Base-by-base conservation (phyloP, 2,113 vertebrate genomes). In the Semicossyphus pulcher region DNA sequence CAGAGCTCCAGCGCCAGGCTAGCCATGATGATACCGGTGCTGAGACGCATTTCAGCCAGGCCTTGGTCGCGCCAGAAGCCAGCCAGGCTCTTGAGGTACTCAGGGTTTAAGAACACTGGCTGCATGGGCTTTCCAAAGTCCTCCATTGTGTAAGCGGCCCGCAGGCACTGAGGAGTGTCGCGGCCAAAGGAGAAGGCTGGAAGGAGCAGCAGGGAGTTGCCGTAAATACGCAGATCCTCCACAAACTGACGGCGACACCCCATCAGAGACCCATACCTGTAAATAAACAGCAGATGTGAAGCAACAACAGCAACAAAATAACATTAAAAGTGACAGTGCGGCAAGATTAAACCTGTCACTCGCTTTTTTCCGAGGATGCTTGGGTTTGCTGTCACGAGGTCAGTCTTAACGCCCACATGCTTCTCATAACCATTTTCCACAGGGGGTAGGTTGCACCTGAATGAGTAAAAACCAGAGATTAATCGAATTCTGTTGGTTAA, bases 361-460 rank as follows among this genome's bases (percentile, higher is more conserved):
- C 90, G 98, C 97, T 95, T 97, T 5, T 95, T 88, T 0, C 84
- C 0, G 32, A 99, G 92, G 79, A 99, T 99, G 89, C 96, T 97
- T 0, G 97, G 97, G 75, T 98, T 99, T 60, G 97, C 92, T n/a
- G 97, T 99, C 76, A 98, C 97, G 2, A 99, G 93, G 79, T 94
- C 91, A 3, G 97, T 98, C 91, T 97, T 97, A 70, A 83, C 92
- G 65, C 97, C 97, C 41, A 98, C 97, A 59, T 99, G 94, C 89
- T 89, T 91, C 82, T 88, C 92, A 69, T 94, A 68, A 51, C 83
- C 92, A 47, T 95, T 93, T 1, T 56, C 80, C 42, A 94, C 86
- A 73, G 97, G 97, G 37, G 97, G 97, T 2, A 99, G 94, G 90
- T 99, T 99, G 85, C 97, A 99, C 80, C 97, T 99, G 90, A 70